phyloP scores from a whole-genome alignment of 2,113 vertebrate species.

The Dascyllus trimaculatus region DNA sequence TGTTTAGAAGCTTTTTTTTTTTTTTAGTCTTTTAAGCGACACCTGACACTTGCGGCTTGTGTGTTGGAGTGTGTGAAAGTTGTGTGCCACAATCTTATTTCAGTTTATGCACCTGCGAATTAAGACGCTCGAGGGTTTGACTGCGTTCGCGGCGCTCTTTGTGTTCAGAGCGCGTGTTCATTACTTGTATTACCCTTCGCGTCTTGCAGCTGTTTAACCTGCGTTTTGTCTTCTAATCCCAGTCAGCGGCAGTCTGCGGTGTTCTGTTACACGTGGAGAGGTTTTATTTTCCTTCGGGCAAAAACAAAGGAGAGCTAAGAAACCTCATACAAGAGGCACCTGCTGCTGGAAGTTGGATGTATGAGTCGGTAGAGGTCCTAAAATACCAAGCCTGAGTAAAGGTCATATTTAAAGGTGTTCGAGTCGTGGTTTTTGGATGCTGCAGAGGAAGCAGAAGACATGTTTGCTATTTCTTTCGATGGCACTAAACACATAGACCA shows the following conservation, averaged over 20 bases:
- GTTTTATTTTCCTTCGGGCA: slow-evolving; percentile 29
- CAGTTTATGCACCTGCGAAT: background rate
- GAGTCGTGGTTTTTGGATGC: too few relatives aligned
- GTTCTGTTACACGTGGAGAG: slow-evolving; percentile 38
- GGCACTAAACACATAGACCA: too few relatives aligned
- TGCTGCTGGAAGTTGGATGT: slow-evolving; percentile 11
- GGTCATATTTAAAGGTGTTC: too few relatives aligned
- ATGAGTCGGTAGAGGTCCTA: too few relatives aligned
- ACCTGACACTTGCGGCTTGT: slow-evolving; percentile 33
- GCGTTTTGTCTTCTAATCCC: slow-evolving; percentile 47
- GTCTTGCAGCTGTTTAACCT: slow-evolving; percentile 48
- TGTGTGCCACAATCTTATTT: too few relatives aligned
- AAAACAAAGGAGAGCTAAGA: background rate
- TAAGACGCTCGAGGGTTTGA: background rate
- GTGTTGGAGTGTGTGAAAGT: background rate
- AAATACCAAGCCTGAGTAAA: too few relatives aligned
- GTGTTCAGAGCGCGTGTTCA: slow-evolving; percentile 5
- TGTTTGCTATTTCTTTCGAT: too few relatives aligned
- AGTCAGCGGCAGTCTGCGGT: slow-evolving; percentile 29
- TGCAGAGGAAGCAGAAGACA: too few relatives aligned
- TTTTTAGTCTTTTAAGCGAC: slow-evolving; percentile 25
- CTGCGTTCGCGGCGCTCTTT: slow-evolving; percentile 1
- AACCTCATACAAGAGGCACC: background rate
- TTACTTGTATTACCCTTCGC: slow-evolving; percentile 12
- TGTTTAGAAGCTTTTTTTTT: background rate